Evolutionary conservation across 2,113 vertebrate genomes (phyloP).

Genomic region (Ploceus nigricollis): DNA sequence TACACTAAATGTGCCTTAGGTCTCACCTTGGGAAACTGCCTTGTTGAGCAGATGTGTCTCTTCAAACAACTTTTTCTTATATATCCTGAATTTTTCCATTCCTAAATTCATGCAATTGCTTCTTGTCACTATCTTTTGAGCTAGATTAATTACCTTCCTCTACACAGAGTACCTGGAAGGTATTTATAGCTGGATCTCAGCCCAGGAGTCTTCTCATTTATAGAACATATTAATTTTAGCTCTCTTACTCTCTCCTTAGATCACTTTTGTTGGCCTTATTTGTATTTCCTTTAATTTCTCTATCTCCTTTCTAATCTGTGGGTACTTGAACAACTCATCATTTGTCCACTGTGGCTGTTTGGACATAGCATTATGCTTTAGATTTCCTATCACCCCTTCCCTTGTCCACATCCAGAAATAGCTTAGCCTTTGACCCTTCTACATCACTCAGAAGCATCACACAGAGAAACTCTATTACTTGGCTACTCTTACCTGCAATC

Average conservation of each 20-base stretch:
- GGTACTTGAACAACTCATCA: background rate
- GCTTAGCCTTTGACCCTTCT: background rate
- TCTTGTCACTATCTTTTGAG: conserved; percentile 4
- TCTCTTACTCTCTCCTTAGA: background rate
- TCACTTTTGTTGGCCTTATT: conserved; percentile 5
- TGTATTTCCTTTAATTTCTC: conserved; percentile 1
- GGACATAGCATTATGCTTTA: background rate
- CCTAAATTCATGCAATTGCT: background rate
- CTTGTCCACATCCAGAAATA: background rate
- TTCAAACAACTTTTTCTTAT: background rate
- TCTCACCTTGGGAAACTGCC: background rate
- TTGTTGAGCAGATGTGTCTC: background rate
- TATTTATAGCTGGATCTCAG: conserved; percentile 27
- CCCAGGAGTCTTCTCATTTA: conserved; percentile 17
- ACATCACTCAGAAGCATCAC: background rate
- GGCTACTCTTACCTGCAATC: background rate
- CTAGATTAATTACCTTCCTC: conserved; percentile 1
- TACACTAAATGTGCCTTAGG: background rate
- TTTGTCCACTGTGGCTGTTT: background rate
- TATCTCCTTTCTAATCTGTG: background rate
- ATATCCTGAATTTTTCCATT: background rate
- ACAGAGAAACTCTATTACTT: background rate
- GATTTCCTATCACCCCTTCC: background rate
- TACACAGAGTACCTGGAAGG: background rate
- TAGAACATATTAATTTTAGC: conserved; percentile 26